Conservation (phyloP, 2,888 invertebrate species). For the Quadroppia sp. region DNA sequence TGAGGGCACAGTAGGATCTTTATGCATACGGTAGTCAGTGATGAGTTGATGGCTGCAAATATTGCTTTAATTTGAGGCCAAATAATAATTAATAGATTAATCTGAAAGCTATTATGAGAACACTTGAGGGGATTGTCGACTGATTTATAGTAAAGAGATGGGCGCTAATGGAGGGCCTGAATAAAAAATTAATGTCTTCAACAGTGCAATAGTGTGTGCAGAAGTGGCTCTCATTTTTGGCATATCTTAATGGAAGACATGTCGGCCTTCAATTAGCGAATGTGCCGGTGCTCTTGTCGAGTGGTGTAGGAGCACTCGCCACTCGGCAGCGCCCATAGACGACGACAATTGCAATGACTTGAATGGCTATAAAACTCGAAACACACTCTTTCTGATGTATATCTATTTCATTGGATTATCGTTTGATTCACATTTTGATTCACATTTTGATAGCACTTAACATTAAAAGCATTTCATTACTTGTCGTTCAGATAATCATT, state of each 20-base stretch:
- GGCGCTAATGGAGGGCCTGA: conserved; percentile 14
- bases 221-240: not conserved
- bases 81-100: conserved; percentile 12
- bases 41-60: not conserved
- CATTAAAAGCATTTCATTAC: conserved; percentile 28
- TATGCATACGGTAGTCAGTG: not conserved
- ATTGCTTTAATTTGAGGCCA: conserved; percentile 13
- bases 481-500: conserved; percentile 11
- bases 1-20: too few species aligned
- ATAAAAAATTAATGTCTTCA: conserved; percentile 26
- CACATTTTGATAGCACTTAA: not conserved
- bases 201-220: not conserved
- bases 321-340: not conserved
- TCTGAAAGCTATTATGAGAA: not conserved
- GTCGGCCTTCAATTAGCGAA: conserved; percentile 44
- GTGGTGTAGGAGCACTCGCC: not conserved
- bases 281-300: conserved; percentile 12
- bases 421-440: not conserved
- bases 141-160: not conserved
- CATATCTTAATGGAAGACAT: conserved; percentile 44
- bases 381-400: conserved; percentile 21
- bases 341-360: not conserved
- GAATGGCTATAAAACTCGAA: not conserved
- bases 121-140: conserved; percentile 19
- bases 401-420: not conserved